Percentiles rank a stretch among this genome's conserved stretches.
Evolutionary conservation across 2,888 invertebrate species (phyloP).

Genomic region (Drosophila fulvimacula): DNA sequence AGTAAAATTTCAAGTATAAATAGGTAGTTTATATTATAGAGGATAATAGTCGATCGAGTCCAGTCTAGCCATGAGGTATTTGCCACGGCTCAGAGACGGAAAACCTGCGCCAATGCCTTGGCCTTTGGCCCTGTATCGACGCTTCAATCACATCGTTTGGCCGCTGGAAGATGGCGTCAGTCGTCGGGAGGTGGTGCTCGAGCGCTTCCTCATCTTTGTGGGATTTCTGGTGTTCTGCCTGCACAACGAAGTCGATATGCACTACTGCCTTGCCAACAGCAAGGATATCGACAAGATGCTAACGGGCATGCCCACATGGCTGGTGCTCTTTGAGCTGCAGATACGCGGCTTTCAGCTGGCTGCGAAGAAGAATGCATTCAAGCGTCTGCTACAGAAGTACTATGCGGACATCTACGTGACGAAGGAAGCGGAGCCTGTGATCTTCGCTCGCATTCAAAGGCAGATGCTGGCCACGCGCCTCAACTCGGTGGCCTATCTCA

Average conservation of each 20-base stretch:
- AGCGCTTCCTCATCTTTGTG: conserved; percentile 48
- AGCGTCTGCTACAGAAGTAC: conserved; percentile 68
- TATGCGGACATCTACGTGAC: conserved; percentile 71
- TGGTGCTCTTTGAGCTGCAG: conserved; percentile 68
- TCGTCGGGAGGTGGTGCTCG: conserved; percentile 30
- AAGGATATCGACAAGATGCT: conserved; percentile 70
- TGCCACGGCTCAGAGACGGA: conserved; percentile 65
- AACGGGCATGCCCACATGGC: conserved; percentile 70
- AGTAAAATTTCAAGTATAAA: conserved; percentile 30
- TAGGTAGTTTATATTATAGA: neutral
- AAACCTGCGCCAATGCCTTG: conserved; percentile 56
- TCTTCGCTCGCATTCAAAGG: conserved; percentile 59
- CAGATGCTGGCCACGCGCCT: conserved; percentile 65
- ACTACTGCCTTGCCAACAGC: conserved; percentile 60
- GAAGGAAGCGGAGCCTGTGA: conserved; percentile 37
- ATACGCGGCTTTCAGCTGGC: conserved; percentile 71
- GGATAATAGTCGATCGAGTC: conserved; percentile 13
- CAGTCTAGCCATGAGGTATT: conserved; percentile 61
- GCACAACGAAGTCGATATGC: conserved; percentile 69
- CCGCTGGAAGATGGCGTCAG: conserved; percentile 69
- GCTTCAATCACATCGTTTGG: conserved; percentile 68
- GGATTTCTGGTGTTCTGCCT: conserved; percentile 59
- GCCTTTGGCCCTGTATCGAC: conserved; percentile 64
- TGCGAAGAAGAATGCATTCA: conserved; percentile 56
- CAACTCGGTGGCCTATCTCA: conserved; percentile 64